A percentile compares a stretch with the other conserved stretches of the same genome.
phyloP scores from a whole-genome alignment of 1,140 invertebrate genomes.

The Cyclina sinensis region DNA sequence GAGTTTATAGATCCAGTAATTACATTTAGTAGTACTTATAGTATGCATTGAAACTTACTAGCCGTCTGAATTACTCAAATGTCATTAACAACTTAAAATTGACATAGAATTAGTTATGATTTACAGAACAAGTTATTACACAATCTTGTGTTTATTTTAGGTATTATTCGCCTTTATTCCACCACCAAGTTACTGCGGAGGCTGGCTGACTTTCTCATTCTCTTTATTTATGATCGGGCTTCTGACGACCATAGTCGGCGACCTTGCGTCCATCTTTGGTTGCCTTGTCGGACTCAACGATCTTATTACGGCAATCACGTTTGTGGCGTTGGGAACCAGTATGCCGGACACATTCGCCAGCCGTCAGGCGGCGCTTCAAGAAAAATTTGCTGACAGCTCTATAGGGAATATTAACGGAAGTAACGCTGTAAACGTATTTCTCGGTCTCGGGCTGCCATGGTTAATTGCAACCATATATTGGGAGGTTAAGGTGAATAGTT shows the following conservation, averaged over 20 bases:
- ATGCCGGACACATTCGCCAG: conserved; percentile 90
- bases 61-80: too few relatives aligned
- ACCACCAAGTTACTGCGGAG: conserved; percentile 88
- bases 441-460: conserved; percentile 91
- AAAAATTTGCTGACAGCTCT: conserved; percentile 87
- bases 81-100: too few relatives aligned
- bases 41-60: too few relatives aligned
- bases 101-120: too few relatives aligned
- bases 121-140: too few relatives aligned
- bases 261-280: conserved; percentile 90
- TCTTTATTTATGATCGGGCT: conserved; percentile 89
- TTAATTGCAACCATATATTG: conserved; percentile 89
- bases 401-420: conserved; percentile 88
- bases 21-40: too few relatives aligned
- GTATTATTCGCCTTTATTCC: conserved; percentile 89
- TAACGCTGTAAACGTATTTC: conserved; percentile 90
- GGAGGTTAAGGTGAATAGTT: conserved; percentile 86
- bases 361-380: conserved; percentile 85
- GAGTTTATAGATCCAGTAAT: too few relatives aligned
- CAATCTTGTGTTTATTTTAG: conserved; percentile 89
- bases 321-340: conserved; percentile 92
- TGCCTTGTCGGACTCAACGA: conserved; percentile 89
- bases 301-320: conserved; percentile 89
- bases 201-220: conserved; percentile 89
- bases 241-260: conserved; percentile 90